A percentile compares a stretch with the other conserved stretches of the same genome.
phyloP scores from a whole-genome alignment of 2,797 vertebrate genomes.

The Artibeus lituratus region DNA sequence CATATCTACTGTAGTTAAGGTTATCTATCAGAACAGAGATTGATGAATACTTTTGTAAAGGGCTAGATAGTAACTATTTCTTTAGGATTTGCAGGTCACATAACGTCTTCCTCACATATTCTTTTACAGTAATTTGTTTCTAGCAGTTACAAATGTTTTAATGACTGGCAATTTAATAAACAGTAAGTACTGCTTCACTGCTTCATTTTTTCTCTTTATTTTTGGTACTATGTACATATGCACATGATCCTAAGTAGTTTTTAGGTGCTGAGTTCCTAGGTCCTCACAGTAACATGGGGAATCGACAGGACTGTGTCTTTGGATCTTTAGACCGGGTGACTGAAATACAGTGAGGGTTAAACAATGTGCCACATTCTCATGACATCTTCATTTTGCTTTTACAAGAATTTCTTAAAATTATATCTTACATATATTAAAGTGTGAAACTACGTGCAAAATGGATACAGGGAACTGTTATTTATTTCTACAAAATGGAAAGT shows the following conservation, averaged over 20 bases:
- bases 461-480: neutral
- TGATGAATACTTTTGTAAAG: neutral
- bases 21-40: neutral
- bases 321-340: neutral
- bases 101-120: neutral
- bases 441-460: neutral
- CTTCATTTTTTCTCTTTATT: neutral
- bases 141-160: neutral
- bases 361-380: neutral
- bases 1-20: neutral
- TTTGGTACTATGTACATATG: neutral
- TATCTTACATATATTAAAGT: neutral
- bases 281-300: neutral
- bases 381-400: neutral
- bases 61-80: neutral
- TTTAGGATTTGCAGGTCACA: neutral
- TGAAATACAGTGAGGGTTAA: neutral
- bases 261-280: neutral
- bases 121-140: neutral
- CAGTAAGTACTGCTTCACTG: neutral
- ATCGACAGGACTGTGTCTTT: no score
- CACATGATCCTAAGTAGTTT: neutral
- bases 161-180: neutral
- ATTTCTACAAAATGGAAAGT: slow-evolving; percentile 34
- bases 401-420: neutral